A percentile compares a stretch with the other conserved stretches of the same genome.
Evolutionary conservation across 2,797 vertebrate species (phyloP).

Genomic region (Eulemur albifrons): DNA sequence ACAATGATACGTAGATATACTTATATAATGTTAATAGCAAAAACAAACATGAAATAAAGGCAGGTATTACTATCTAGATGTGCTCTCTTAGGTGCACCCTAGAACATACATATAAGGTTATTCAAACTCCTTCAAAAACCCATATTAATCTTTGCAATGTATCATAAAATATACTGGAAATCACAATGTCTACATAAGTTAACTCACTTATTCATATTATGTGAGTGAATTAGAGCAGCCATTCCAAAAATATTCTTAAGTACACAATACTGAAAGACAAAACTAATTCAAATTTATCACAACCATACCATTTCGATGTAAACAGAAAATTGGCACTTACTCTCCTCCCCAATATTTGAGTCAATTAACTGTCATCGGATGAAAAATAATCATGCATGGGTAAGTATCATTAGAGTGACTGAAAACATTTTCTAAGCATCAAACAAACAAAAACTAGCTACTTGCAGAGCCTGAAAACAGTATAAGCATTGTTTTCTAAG

Average conservation of each 20-base stretch:
- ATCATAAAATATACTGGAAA: background rate
- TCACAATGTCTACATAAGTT: background rate
- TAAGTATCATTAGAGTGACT: slow-evolving; percentile 1
- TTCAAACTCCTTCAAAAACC: background rate
- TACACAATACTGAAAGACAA: background rate
- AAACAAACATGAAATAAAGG: background rate
- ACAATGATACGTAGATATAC: background rate
- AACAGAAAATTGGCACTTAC: background rate
- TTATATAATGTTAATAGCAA: background rate
- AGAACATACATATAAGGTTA: background rate
- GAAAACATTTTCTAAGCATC: slow-evolving; percentile 1
- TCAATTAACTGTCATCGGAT: background rate
- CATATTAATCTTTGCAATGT: background rate
- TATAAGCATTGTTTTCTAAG: background rate
- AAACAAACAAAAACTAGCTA: slow-evolving; percentile 27
- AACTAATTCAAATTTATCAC: background rate
- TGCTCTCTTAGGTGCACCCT: background rate
- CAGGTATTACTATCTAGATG: background rate
- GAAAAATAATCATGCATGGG: background rate
- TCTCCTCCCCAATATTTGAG: background rate
- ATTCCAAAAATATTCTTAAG: slow-evolving; percentile 1
- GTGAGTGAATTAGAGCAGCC: background rate
- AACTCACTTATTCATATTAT: background rate
- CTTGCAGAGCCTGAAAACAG: background rate
- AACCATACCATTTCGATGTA: background rate